Base-by-base conservation (phyloP, 2,797 vertebrate genomes). In the Clarias pachynema region DNA sequence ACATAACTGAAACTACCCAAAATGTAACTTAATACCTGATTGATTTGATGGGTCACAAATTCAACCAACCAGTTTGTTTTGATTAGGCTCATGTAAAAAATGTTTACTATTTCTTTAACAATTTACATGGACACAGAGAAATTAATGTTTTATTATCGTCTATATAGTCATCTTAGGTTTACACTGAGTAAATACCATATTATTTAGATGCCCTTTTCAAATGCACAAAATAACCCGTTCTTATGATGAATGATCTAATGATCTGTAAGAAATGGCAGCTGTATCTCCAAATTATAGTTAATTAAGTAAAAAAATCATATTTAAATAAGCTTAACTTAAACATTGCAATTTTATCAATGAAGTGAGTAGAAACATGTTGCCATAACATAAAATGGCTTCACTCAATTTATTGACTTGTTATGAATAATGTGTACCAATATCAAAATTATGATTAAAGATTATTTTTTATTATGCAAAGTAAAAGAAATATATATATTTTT, bases 101-200 rank as follows among this genome's bases (percentile, higher is more conserved):
- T 62, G 34, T 72, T 84, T 77, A 40, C 18, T 78, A 83, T 82
- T 65, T 86, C 81, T 62, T 72, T 66, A 66, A n/a, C 65, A 62
- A 69, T 72, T 44, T 59, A 69, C 49, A 74, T 81, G 20, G 31
- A 44, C 40, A 80, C 57, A 59, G 57, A 73, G 56, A 29, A 2
- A 1, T 68, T 53, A 22, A 69, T 4, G 1, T 65, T 63, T 12
- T 9, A 65, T 44, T 12, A 65, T 80, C 20, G 49, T 49, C 65
- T 62, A 6, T 65, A 40, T 7, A 79, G 5, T 40, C n/a, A 44
- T 16, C 75, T 65, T 73, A 72, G 5, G 62, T 74, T 82, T 82
- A 81, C 78, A 69, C 78, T 77, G 53, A 66, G 69, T 60, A 20
- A 29, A 4, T 44, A 68, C 78, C 29, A 16, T 83, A 66, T 83